Evolutionary conservation across 2,113 vertebrate species (phyloP).

Genomic region (Lasiurus cinereus): DNA sequence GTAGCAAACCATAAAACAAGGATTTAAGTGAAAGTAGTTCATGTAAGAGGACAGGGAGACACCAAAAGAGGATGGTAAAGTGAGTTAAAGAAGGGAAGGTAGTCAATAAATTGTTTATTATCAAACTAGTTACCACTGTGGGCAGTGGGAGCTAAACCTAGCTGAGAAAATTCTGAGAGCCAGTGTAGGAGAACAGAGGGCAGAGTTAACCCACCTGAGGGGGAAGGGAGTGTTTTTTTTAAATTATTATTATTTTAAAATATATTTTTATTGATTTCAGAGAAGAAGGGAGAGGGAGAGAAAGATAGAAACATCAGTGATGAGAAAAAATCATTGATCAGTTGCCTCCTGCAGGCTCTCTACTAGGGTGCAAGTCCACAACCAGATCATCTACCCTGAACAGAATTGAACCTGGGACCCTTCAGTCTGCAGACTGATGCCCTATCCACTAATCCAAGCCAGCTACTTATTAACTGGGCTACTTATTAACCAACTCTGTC

Average conservation of each 20-base stretch:
- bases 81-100: neutral
- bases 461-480: neutral
- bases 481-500: neutral
- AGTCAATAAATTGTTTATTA: neutral
- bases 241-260: no score
- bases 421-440: accelerated
- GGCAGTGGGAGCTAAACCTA: neutral
- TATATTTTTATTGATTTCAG: no score
- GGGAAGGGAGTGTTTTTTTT: neutral
- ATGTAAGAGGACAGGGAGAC: slow-evolving; percentile 34
- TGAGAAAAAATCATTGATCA: no score
- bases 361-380: no score
- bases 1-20: neutral
- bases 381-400: no score
- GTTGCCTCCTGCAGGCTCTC: no score
- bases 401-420: no score
- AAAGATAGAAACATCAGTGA: no score
- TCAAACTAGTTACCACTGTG: neutral
- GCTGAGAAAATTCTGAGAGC: neutral
- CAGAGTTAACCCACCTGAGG: neutral
- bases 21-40: slow-evolving; percentile 9
- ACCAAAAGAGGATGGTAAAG: neutral
- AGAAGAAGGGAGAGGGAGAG: no score
- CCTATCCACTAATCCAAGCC: no score
- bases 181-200: neutral